Conservation (phyloP, 2,797 vertebrate genomes). For the Helostoma temminkii region DNA sequence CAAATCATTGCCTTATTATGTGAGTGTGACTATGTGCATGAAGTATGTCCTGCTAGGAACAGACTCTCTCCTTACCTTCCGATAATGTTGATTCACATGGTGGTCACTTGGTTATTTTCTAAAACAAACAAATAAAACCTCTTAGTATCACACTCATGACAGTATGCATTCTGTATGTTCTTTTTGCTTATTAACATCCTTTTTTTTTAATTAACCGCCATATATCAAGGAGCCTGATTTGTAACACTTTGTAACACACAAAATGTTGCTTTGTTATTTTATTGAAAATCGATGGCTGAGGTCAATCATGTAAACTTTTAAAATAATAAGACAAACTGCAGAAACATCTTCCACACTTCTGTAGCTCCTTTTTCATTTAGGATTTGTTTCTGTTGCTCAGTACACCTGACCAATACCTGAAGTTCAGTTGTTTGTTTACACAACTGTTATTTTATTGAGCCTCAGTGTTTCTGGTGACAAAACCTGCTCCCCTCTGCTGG, state of each 20-base stretch:
- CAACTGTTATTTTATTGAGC: slow-evolving; percentile 30
- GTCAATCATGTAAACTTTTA: too few relatives aligned
- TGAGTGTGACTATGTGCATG: slow-evolving; percentile 14
- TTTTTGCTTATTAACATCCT: too few relatives aligned
- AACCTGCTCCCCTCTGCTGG: slow-evolving; percentile 75
- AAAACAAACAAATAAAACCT: background rate
- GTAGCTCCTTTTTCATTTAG: too few relatives aligned
- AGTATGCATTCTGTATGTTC: background rate
- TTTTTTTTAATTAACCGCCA: too few relatives aligned
- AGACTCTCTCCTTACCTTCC: background rate
- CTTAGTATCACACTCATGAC: background rate
- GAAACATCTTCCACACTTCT: too few relatives aligned
- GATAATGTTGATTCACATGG: background rate
- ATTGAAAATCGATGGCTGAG: too few relatives aligned
- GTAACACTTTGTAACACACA: too few relatives aligned
- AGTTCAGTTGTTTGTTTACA: background rate
- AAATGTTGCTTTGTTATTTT: too few relatives aligned
- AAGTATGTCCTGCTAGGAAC: background rate
- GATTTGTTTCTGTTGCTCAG: too few relatives aligned
- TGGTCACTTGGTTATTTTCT: background rate
- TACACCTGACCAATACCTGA: too few relatives aligned
- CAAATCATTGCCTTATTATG: slow-evolving; percentile 36
- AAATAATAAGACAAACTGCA: too few relatives aligned
- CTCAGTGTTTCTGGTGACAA: slow-evolving; percentile 53
- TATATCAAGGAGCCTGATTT: too few relatives aligned